These are phyloP conservation scores for Battus philenor DNA, from an alignment of 1,140 invertebrate species.

Conservation along the genomic window DNA sequence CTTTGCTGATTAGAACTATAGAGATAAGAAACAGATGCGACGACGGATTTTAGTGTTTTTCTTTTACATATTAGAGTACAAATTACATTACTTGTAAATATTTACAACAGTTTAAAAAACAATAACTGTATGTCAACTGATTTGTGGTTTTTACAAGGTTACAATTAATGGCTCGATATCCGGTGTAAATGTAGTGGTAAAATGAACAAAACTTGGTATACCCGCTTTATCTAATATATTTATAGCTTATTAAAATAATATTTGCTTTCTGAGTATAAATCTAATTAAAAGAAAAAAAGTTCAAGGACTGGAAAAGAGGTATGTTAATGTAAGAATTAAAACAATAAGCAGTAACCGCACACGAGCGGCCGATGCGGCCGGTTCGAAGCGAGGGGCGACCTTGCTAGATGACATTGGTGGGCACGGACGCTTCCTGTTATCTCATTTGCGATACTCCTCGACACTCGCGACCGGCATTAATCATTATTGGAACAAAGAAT, in stretches of 20 bases:
- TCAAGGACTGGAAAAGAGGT: background rate
- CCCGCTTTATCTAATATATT: no score
- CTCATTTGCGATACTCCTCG: conserved; percentile 57
- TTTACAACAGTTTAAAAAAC: conserved; percentile 47
- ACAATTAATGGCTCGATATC: conserved; percentile 22
- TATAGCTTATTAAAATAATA: no score
- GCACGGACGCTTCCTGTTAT: conserved; percentile 67
- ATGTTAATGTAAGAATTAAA: conserved; percentile 2
- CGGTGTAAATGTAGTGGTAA: conserved; percentile 17
- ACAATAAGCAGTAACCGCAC: conserved; percentile 12
- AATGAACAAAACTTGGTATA: no score
- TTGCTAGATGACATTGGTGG: conserved; percentile 58
- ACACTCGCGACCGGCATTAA: conserved; percentile 63
- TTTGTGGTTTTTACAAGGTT: conserved; percentile 61
- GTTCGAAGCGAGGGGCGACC: conserved; percentile 26
- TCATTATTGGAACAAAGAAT: conserved; percentile 73
- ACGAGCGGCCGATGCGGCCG: conserved; percentile 8
- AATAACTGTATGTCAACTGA: conserved; percentile 59
- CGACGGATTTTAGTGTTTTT: conserved; percentile 38
- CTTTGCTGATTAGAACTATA: conserved; percentile 66
- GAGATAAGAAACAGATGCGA: conserved; percentile 48
- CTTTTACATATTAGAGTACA: conserved; percentile 25
- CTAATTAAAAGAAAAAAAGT: no score
- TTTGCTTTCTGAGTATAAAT: no score
- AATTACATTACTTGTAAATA: conserved; percentile 25